A percentile compares a stretch with the other conserved stretches of the same genome.
These are phyloP conservation scores for Abramis brama DNA, from an alignment of 2,113 vertebrate species.

Conservation along the genomic window DNA sequence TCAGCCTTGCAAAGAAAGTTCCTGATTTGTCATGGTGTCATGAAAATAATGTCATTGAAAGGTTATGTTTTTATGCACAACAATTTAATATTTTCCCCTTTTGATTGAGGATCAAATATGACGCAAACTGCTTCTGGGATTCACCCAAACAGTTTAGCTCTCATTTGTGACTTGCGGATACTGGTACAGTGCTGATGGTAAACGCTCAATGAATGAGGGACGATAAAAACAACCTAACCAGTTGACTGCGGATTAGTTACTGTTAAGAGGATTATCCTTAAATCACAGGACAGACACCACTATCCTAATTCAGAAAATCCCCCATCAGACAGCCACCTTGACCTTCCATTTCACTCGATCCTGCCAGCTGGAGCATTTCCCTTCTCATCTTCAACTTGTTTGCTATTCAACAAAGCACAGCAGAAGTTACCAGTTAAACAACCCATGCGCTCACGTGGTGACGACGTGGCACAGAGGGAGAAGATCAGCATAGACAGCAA, in stretches of 20 bases:
- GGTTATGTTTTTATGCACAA: neutral
- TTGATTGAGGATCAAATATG: neutral
- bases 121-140: neutral
- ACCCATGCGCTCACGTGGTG: neutral
- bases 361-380: neutral
- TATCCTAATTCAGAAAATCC: constrained; percentile 47
- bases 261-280: constrained; percentile 35
- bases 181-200: neutral
- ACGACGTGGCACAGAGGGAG: constrained; percentile 4
- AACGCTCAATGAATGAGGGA: neutral
- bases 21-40: neutral
- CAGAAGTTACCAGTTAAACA: constrained; percentile 14
- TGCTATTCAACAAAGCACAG: neutral
- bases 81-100: neutral
- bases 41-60: neutral
- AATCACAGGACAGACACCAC: constrained; percentile 31
- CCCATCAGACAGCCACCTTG: constrained; percentile 18
- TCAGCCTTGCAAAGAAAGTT: neutral
- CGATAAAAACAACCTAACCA: constrained; percentile 19
- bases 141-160: neutral
- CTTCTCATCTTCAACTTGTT: neutral
- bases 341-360: constrained; percentile 26
- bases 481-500: constrained; percentile 32
- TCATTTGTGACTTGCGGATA: neutral
- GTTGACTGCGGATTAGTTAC: constrained; percentile 23